Evolutionary conservation across 2,888 invertebrate genomes (phyloP).

Genomic region (Lagria hirta): DNA sequence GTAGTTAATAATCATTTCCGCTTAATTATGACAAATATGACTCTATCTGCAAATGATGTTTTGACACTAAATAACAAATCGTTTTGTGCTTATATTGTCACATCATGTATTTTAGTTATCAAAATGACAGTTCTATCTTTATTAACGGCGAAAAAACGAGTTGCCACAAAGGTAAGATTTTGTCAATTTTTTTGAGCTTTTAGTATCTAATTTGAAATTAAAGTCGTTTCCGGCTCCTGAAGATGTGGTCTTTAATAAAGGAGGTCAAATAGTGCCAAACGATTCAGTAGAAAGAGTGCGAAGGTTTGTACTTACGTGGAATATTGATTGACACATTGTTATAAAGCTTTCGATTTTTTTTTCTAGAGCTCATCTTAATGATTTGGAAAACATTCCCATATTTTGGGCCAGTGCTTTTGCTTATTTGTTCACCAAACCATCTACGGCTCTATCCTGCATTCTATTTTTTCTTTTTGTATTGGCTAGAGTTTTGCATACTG

Average conservation of each 20-base stretch:
- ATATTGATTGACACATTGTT: too few relatives aligned
- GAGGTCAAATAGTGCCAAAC: constrained; percentile 3
- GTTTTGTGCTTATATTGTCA: constrained; percentile 11
- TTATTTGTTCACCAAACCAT: constrained; percentile 9
- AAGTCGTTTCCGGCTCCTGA: constrained; percentile 11
- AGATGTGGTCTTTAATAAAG: constrained; percentile 6
- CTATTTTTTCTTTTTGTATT: constrained; percentile 8
- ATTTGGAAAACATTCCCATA: constrained; percentile 18
- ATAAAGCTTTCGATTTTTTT: too few relatives aligned
- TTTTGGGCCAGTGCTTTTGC: constrained; percentile 8
- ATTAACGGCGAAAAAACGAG: constrained; percentile 6
- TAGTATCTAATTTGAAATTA: too few relatives aligned
- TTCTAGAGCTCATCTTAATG: constrained; percentile 15
- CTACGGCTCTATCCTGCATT: constrained; percentile 2
- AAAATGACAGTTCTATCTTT: constrained; percentile 14
- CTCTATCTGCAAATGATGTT: constrained; percentile 1
- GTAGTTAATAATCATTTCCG: too few relatives aligned
- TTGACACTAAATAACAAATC: constrained; percentile 6
- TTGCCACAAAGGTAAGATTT: constrained; percentile 10
- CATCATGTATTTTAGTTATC: constrained; percentile 6
- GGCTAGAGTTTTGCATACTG: constrained; percentile 7
- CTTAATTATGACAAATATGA: too few relatives aligned
- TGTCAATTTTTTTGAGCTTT: too few relatives aligned
- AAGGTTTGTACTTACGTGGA: constrained; percentile 6
- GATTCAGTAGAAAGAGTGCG: constrained; percentile 11